A percentile compares a stretch with the other conserved stretches of the same genome.
phyloP scores from a whole-genome alignment of 2,797 vertebrate genomes.

The Pyrocephalus nanus region DNA sequence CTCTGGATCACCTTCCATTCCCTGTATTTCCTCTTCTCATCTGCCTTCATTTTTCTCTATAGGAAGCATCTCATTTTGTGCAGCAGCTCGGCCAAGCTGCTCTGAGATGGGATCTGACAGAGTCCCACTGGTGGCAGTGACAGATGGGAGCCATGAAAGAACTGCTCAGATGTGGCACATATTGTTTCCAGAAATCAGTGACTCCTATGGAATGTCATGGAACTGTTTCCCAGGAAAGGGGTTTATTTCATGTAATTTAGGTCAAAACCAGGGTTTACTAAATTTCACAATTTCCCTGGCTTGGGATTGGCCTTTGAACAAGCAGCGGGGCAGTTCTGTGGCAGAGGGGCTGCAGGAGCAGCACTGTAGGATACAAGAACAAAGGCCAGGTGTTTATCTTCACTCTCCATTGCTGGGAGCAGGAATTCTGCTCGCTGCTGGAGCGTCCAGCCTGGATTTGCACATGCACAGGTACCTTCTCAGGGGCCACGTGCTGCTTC shows the following conservation, averaged over 20 bases:
- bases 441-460: neutral
- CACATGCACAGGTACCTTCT: fast-evolving
- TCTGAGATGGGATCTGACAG: neutral
- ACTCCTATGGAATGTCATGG: neutral
- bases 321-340: neutral
- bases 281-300: neutral
- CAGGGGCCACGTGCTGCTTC: fast-evolving
- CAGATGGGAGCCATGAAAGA: fast-evolving
- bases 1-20: neutral
- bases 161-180: neutral
- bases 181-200: neutral
- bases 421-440: neutral
- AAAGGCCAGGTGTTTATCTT: neutral
- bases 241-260: neutral
- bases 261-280: neutral
- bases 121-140: fast-evolving
- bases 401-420: fast-evolving
- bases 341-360: neutral
- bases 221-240: neutral
- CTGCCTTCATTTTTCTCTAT: neutral
- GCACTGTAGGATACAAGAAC: neutral
- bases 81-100: neutral
- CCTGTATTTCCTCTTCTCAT: neutral
- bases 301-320: neutral
- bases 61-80: neutral